phyloP scores from a whole-genome alignment of 2,888 invertebrate genomes.

The Stomorhina lunata region DNA sequence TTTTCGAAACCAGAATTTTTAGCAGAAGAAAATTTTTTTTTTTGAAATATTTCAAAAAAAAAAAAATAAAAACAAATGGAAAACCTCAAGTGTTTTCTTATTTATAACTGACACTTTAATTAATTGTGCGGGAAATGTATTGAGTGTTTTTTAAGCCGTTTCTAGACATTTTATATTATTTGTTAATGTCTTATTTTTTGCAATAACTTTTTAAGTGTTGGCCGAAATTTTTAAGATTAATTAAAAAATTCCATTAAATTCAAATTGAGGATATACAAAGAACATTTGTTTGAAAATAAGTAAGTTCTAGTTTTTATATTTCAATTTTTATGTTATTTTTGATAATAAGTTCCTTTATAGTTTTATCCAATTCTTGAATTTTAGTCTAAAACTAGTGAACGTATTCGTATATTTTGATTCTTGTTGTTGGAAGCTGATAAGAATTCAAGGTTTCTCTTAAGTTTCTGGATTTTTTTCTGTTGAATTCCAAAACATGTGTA shows the following conservation, averaged over 20 bases:
- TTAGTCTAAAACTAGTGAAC: neutral
- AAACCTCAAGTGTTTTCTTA: constrained; percentile 40
- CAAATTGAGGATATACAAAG: neutral
- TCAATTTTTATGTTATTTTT: neutral
- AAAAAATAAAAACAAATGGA: neutral
- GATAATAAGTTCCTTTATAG: neutral
- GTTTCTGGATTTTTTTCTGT: neutral
- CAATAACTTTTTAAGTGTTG: neutral
- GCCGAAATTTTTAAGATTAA: neutral
- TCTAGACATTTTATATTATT: neutral
- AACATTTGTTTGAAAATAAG: constrained; percentile 18
- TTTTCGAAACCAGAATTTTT: neutral
- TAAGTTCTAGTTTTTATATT: constrained; percentile 26
- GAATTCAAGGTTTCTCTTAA: constrained; percentile 54
- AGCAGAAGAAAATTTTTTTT: neutral
- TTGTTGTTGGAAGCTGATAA: constrained; percentile 43
- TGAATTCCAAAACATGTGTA: constrained; percentile 27
- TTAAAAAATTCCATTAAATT: neutral
- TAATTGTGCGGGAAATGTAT: constrained; percentile 22
- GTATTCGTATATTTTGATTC: neutral
- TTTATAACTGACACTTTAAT: constrained; percentile 38
- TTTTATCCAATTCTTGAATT: constrained; percentile 25
- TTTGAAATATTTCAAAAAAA: constrained; percentile 9
- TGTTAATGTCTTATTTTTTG: constrained; percentile 4
- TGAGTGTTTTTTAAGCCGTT: constrained; percentile 17